Evolutionary conservation across 2,888 invertebrate genomes (phyloP), one percentile per base, ranked within the genome.

Genomic region (Ornithoptera priamus): DNA sequence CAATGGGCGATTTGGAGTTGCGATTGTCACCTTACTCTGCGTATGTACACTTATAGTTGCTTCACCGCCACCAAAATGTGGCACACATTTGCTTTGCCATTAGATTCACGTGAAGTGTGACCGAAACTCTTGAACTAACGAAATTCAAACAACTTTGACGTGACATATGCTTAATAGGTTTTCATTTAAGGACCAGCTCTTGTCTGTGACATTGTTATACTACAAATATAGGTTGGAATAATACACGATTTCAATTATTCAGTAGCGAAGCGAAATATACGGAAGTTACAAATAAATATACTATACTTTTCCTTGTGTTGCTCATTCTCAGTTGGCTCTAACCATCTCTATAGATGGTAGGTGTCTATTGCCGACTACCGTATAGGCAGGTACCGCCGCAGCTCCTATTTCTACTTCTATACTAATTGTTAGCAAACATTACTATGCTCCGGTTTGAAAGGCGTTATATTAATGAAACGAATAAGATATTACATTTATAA

Each of bases 101-200:
- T 68, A 68, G 68, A 58, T 68, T 62, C 58, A n/a, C 17, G 46
- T 20, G 36, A 62, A 67, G 62, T 68, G 68, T 62, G 17, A 62
- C 62, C 46, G 50, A 58, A 68, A 68, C 58, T 12, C 64, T 46
- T 46, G 62, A 58, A 58, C 58, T 68, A 68, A 68, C 62, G 62
- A 68, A 30, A 58, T 62, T 68, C 68, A 68, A 68, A 68, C 53
- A 68, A 17, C 20, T 65, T 39, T 58, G 6, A 62, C 58, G 56
- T 46, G 58, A 62, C 68, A 62, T 12, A 24, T 42, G 24, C 30
- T 62, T 46, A 58, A 58, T 62, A 61, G 24, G 15, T 61, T 56
- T 56, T 18, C 62, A 22, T 24, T 62, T 15, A 50, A 50, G 50
- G 4, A 18, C 50, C 50, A 15, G 50, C 17, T 50, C 18, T 50